Evolutionary conservation across 2,888 invertebrate species (phyloP), one percentile per base, ranked within the genome.

Genomic region (Allophyes oxyacanthae): DNA sequence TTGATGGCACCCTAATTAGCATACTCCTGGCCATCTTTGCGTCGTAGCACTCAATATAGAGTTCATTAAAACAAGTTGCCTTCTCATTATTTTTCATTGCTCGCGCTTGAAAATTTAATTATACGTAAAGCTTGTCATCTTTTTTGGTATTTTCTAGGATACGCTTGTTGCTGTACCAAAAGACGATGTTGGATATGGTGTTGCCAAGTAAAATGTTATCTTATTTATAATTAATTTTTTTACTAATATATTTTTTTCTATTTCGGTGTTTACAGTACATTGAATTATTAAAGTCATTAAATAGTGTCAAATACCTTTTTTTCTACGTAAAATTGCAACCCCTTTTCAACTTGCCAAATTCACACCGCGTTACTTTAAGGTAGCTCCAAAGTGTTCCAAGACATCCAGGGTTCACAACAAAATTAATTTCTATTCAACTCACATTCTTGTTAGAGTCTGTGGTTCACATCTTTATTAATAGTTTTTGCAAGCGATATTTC

Each of bases 61-160:
- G 44, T 68, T 76, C 53, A 56, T 62, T 59, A 68, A 65, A 76
- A 65, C 54, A 56, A 75, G 62, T 60, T 15, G 42, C 28, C 40
- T 36, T 15, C 57, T 73, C 70, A 59, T 73, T 73, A 69, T 75
- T 51, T 73, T 69, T 73, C 33, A 40, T 54, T 45, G 53, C 41
- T 53, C n/a, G 28, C 6, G 50, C 60, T 41, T 55, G 55, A 51
- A 56, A 60, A 68, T 68, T 63, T 55, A 72, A 67, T 72, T 59
- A 63, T 42, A n/a, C 36, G 26, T 36, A 36, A 43, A 13, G 6
- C 25, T n/a, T 28, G 4, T 5, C 3, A 26, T 25, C 0, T 48
- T 41, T 43, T 48, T 37, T 34, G 9, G 32, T 1, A 9, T 30
- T 13, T 38, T 33, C 5, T 48, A 41, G 33, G 28, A 28, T 28